A percentile compares a stretch with the other conserved stretches of the same genome.
These are phyloP conservation scores for Actenoides hombroni DNA, from an alignment of 2,113 vertebrate species.

Conservation along the genomic window DNA sequence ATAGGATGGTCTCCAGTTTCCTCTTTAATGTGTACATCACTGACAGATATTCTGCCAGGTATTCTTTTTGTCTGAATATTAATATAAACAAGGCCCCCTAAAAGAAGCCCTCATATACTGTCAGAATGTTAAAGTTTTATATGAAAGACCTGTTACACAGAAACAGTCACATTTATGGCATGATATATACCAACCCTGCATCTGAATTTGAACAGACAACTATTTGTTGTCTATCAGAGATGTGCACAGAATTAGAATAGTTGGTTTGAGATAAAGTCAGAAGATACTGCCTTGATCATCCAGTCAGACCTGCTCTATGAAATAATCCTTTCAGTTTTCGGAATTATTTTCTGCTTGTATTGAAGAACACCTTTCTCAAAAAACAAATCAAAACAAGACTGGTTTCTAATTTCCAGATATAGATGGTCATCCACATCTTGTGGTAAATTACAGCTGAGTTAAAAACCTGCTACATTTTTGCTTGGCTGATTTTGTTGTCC, in stretches of 20 bases:
- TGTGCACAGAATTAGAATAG: not conserved
- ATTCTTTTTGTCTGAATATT: not conserved
- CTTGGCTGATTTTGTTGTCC: not conserved
- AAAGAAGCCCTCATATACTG: not conserved
- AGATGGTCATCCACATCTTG: not conserved
- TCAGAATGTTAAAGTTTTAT: not conserved
- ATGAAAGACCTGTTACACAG: not conserved
- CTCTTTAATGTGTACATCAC: not conserved
- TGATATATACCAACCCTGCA: not conserved
- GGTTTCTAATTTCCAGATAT: not conserved
- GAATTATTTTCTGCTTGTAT: not conserved
- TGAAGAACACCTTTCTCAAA: not conserved
- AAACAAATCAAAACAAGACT: not conserved
- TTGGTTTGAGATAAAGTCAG: not conserved
- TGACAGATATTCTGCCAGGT: not conserved
- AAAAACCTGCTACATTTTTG: not conserved
- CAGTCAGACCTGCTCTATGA: not conserved
- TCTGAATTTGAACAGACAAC: not conserved
- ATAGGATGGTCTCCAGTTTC: not conserved
- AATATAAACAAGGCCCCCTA: not conserved
- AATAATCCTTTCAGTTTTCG: not conserved
- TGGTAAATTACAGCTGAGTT: not conserved
- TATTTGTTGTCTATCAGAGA: rapidly evolving
- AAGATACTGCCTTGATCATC: not conserved
- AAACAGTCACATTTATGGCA: not conserved